Base-by-base conservation (phyloP, 2,888 invertebrate species). In the Eupithecia pulchellata region DNA sequence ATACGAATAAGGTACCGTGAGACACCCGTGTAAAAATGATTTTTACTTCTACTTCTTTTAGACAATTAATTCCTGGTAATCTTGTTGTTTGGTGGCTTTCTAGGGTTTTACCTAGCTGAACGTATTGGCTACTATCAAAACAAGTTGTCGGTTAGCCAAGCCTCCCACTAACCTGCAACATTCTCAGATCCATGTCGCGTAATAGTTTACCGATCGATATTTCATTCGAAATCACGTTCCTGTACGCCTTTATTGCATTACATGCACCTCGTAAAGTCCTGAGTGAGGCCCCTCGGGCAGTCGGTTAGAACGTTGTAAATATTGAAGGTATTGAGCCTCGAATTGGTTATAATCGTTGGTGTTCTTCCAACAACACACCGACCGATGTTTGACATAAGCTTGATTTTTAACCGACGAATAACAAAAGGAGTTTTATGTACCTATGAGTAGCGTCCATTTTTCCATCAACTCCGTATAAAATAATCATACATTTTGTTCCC, bases 231-330 rank as follows among this genome's bases (percentile, higher is more conserved):
- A 71, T 42, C 64, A 68, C 69, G 67, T 65, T 68, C 65, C 30
- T 64, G 64, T 69, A 70, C 68, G 66, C 68, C 65, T 72, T 76
- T 73, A 72, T 76, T 74, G 62, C 65, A 75, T 77, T 71, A 77
- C 64, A 69, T 75, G 66, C 65, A 74, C 71, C 67, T 77, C 72
- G 66, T 77, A 77, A 75, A 77, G 57, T 55, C 32, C 42, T 58
- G n/a, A 42, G 66, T 52, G 27, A 25, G 68, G n/a, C n/a, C n/a
- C 73, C 64, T 34, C 61, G 58, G 67, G 74, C 68, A 42, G 66
- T 64, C 52, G 64, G 27, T 32, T 32, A 25, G 32, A 58, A 29
- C 27, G 17, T 6, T 17, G 27, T 30, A 27, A 17, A 58, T 58
- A 32, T 58, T 58, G 58, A 32, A n/a, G n/a, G 9, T 30, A 58